Evolutionary conservation across 2,113 vertebrate genomes (phyloP).

Genomic region (Otocyon megalotis): DNA sequence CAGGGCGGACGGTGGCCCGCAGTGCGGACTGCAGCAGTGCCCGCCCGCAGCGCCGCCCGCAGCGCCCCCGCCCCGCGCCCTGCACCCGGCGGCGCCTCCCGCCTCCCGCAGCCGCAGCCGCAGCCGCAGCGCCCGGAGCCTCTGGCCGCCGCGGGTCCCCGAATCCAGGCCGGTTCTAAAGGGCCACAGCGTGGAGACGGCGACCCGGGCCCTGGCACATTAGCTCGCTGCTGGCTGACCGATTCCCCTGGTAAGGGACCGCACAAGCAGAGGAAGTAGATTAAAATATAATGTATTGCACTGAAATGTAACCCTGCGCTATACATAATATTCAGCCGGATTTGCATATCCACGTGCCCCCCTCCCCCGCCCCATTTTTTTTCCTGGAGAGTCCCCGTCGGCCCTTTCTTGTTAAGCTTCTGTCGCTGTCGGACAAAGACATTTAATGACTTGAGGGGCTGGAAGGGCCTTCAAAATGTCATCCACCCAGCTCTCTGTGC

Average conservation of each 20-base stretch:
- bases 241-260: slow-evolving; percentile 59
- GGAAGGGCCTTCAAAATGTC: slow-evolving; percentile 19
- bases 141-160: not conserved
- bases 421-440: slow-evolving; percentile 26
- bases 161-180: slow-evolving; percentile 59
- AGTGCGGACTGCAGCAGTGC: not conserved
- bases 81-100: not conserved
- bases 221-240: not conserved
- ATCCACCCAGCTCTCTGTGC: slow-evolving; percentile 8
- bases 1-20: not conserved
- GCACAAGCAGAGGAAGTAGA: slow-evolving; percentile 64
- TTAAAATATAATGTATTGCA: slow-evolving; percentile 77
- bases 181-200: not conserved
- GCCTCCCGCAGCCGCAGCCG: not conserved
- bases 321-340: slow-evolving; percentile 50
- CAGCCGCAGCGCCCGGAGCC: not conserved
- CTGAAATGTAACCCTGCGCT: slow-evolving; percentile 60
- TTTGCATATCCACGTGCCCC: slow-evolving; percentile 58
- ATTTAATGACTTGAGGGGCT: slow-evolving; percentile 56
- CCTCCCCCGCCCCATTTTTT: not conserved
- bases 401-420: slow-evolving; percentile 20
- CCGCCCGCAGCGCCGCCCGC: not conserved
- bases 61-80: not conserved
- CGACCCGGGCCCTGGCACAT: slow-evolving; percentile 18
- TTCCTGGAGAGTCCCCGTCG: slow-evolving; percentile 13